These are phyloP conservation scores for Carcina quercana DNA, from an alignment of 2,888 invertebrate species.

Conservation along the genomic window DNA sequence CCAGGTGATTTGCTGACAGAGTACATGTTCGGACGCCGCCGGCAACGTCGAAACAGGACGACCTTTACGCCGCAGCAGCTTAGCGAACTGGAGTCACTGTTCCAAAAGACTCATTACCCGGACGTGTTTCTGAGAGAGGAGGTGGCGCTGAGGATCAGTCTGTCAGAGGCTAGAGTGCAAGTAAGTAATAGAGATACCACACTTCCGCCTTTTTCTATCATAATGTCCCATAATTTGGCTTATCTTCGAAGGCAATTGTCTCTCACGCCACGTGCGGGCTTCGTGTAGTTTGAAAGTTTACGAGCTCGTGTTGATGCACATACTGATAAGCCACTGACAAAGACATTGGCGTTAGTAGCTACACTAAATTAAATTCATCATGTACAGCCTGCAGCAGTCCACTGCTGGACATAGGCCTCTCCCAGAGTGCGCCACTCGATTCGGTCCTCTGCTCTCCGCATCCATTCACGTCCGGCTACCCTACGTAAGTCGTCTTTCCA, in stretches of 20 bases:
- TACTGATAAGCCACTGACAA: no score
- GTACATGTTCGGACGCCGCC: slow-evolving; percentile 92
- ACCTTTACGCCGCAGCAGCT: slow-evolving; percentile 96
- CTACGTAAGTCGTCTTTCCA: no score
- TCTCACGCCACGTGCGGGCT: neutral
- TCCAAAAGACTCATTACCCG: slow-evolving; percentile 96
- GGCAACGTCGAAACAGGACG: slow-evolving; percentile 92
- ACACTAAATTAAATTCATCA: neutral
- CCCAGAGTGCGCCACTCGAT: no score
- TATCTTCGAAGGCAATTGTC: neutral
- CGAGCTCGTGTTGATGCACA: no score
- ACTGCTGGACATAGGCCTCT: no score
- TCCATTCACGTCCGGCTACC: no score
- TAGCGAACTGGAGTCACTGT: slow-evolving; percentile 91
- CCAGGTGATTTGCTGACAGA: slow-evolving; percentile 93
- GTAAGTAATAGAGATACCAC: slow-evolving; percentile 51
- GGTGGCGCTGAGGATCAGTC: slow-evolving; percentile 90
- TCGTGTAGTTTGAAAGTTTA: no score
- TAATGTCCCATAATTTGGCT: no score
- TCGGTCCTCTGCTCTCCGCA: no score
- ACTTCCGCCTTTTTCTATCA: no score
- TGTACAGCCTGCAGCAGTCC: no score
- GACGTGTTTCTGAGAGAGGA: slow-evolving; percentile 93
- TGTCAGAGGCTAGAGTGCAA: slow-evolving; percentile 95
- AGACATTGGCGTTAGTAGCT: no score